Evolutionary conservation across 1,140 invertebrate genomes (phyloP).

Genomic region (Ceratina calcarata): DNA sequence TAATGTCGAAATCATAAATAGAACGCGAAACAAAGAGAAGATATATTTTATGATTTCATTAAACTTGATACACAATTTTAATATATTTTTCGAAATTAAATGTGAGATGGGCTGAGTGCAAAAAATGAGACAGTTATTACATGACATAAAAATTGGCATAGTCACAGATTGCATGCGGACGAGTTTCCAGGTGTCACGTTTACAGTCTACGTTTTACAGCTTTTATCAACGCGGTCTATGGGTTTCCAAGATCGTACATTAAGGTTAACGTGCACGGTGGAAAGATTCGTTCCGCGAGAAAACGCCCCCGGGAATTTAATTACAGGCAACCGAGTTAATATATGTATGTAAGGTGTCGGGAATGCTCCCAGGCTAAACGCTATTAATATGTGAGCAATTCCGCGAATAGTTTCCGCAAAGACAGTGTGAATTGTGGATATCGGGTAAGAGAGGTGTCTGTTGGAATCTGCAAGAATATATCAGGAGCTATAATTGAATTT

Average conservation of each 20-base stretch:
- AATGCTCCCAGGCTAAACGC: neutral
- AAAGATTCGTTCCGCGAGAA: neutral
- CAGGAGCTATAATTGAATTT: neutral
- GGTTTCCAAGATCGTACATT: neutral
- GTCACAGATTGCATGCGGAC: no score
- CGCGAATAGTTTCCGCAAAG: no score
- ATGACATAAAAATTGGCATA: no score
- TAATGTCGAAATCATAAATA: no score
- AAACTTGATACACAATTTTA: no score
- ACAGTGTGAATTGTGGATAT: no score
- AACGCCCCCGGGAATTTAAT: neutral
- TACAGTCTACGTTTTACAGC: neutral
- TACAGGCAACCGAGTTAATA: neutral
- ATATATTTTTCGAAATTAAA: no score
- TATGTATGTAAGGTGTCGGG: neutral
- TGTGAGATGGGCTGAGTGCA: no score
- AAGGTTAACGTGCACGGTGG: slow-evolving; percentile 28
- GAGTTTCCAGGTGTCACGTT: no score
- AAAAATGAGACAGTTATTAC: no score
- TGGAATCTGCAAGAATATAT: neutral
- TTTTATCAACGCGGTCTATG: slow-evolving; percentile 4
- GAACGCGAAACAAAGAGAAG: no score
- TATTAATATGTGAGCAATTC: neutral
- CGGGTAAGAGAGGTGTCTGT: neutral
- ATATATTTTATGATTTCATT: no score